A percentile compares a stretch with the other conserved stretches of the same genome.
phyloP scores from a whole-genome alignment of 2,888 invertebrate genomes.

The Tenthredo livida region DNA sequence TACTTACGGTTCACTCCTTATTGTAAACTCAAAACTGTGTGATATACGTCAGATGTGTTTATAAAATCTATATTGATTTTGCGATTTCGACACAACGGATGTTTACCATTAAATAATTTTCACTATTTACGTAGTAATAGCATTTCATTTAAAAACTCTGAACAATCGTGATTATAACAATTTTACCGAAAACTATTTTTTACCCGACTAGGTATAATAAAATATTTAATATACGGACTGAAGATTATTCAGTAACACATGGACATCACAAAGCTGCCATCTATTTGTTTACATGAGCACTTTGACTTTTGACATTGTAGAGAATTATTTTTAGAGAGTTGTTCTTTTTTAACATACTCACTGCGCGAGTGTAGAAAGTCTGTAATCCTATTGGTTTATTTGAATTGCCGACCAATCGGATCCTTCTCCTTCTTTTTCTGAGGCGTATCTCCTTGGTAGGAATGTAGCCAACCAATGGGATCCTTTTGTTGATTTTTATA shows the following conservation, averaged over 20 bases:
- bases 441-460: too few species aligned
- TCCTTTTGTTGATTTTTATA: too few species aligned
- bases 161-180: not conserved
- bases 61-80: conserved; percentile 19
- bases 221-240: not conserved
- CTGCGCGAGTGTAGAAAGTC: not conserved
- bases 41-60: conserved; percentile 17
- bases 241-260: conserved; percentile 8
- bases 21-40: not conserved
- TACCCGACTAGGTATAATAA: not conserved
- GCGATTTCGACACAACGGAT: not conserved
- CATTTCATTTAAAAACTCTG: not conserved
- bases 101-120: not conserved
- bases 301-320: not conserved
- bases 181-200: not conserved
- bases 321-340: not conserved
- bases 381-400: not conserved
- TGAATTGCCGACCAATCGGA: not conserved
- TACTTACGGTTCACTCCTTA: conserved; percentile 26
- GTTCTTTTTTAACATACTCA: not conserved
- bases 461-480: too few species aligned
- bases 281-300: conserved; percentile 32
- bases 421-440: too few species aligned
- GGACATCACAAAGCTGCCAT: conserved; percentile 6
- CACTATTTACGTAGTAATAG: too few species aligned